Conservation (phyloP, 2,797 vertebrate genomes). For the Hyperoplus lanceolatus region DNA sequence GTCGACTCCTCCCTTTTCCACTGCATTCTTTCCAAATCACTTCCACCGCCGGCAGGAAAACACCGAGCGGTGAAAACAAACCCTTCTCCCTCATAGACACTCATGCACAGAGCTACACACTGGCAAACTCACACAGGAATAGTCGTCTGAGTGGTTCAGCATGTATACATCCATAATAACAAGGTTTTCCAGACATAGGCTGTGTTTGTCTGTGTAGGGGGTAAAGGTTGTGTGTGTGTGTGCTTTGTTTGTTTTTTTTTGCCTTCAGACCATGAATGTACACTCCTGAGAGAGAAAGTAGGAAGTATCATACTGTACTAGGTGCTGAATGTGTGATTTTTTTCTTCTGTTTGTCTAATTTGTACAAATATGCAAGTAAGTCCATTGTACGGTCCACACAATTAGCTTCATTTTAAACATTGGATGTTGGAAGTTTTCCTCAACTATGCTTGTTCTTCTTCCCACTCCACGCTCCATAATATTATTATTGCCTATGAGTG, state of each 20-base stretch:
- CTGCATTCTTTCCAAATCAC: conserved; percentile 89
- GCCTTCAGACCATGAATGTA: conserved; percentile 48
- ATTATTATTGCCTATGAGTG: background rate
- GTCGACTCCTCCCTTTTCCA: conserved; percentile 70
- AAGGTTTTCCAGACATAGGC: conserved; percentile 74
- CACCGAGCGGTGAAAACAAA: conserved; percentile 56
- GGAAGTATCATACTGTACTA: conserved; percentile 37
- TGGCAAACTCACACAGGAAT: conserved; percentile 65
- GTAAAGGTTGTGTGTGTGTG: conserved; percentile 51
- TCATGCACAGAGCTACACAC: conserved; percentile 19
- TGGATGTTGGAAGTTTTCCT: background rate
- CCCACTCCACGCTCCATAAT: too few species aligned
- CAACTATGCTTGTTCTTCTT: background rate
- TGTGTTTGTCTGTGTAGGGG: conserved; percentile 71
- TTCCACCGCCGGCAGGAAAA: conserved; percentile 80
- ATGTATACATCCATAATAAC: conserved; percentile 79
- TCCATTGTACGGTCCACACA: background rate
- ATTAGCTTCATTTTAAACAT: background rate
- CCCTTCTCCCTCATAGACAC: conserved; percentile 31
- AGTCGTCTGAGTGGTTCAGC: conserved; percentile 82
- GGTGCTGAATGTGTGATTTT: conserved; percentile 56
- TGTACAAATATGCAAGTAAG: background rate
- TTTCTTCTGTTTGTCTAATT: background rate
- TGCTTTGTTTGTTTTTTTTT: conserved; percentile 44
- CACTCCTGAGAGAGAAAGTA: conserved; percentile 45